phyloP scores from a whole-genome alignment of 2,888 invertebrate species.

The Tinea pellionella region DNA sequence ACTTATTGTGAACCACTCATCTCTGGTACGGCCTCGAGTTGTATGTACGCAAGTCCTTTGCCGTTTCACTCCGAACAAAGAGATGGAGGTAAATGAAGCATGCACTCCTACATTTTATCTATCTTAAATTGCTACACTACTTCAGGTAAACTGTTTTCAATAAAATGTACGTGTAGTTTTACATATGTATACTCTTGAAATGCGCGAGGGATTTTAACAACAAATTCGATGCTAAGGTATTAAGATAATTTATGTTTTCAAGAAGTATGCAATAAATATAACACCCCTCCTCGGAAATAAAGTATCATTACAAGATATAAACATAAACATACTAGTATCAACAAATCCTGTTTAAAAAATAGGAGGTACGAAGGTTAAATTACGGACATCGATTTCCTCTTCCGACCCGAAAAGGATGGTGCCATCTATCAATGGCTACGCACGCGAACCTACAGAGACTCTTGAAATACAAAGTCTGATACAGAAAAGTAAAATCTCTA shows the following conservation, averaged over 20 bases:
- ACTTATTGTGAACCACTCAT: constrained; percentile 53
- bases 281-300: not conserved
- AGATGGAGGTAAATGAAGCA: constrained; percentile 21
- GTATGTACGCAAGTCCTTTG: constrained; percentile 47
- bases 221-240: not conserved
- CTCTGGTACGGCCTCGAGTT: constrained; percentile 37
- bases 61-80: constrained; percentile 36
- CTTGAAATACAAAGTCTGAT: constrained; percentile 2
- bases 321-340: not conserved
- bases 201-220: not conserved
- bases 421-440: constrained; percentile 4
- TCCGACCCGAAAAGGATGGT: constrained; percentile 5
- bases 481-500: constrained; percentile 11
- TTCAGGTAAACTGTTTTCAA: not conserved
- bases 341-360: constrained; percentile 2
- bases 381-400: constrained; percentile 1
- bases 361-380: constrained; percentile 17
- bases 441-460: constrained; percentile 4
- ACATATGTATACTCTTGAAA: not conserved
- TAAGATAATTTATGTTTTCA: not conserved
- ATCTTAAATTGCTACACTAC: not conserved
- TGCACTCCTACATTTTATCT: constrained; percentile 3
- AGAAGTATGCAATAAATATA: not conserved
- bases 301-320: not conserved
- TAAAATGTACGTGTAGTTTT: not conserved